Base-by-base conservation (phyloP, 2,888 invertebrate genomes). In the Sesia apiformis region DNA sequence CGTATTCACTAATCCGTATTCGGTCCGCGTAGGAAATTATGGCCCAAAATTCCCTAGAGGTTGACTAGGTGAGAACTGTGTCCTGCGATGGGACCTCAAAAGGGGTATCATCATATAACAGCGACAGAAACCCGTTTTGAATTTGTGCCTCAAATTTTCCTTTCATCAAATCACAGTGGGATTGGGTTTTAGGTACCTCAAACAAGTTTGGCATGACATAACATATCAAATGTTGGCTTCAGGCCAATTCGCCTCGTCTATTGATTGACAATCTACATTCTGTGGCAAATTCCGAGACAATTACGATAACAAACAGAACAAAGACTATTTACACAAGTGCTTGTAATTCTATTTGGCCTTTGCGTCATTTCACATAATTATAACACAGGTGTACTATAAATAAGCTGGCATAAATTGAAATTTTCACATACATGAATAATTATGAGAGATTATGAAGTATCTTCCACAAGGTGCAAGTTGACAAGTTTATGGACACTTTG, bases 221-320 rank as follows among this genome's bases (percentile, higher is more conserved):
- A 23, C 23, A 23, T 23, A 23, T 1, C 23, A 23, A n/a, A 23
- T 23, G 23, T 23, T 23, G 23, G 23, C 23, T 23, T 23, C 23
- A 23, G 23, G 23, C 2, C 23, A 23, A 23, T 23, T 23, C 23
- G 23, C 23, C 23, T 23, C 40, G 50, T 42, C 49, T 38, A 52
- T 52, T 55, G 52, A 58, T 53, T 56, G 54, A 56, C 53, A 52
- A 52, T 7, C 2, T 23, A 23, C 23, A 40, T 7, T 40, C 23
- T 56, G 53, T 55, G 54, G 59, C 56, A 53, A 55, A 53, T 59
- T 53, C 56, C 57, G 54, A 49, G 5, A 57, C 55, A 51, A 57
- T 57, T 53, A 53, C n/a, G 51, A 57, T 49, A 55, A 55, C 53
- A 52, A 55, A 58, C 52, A 57, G 6, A 8, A 46, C n/a, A 46